phyloP scores from a whole-genome alignment of 2,888 invertebrate species.

The Cerastoderma edule region DNA sequence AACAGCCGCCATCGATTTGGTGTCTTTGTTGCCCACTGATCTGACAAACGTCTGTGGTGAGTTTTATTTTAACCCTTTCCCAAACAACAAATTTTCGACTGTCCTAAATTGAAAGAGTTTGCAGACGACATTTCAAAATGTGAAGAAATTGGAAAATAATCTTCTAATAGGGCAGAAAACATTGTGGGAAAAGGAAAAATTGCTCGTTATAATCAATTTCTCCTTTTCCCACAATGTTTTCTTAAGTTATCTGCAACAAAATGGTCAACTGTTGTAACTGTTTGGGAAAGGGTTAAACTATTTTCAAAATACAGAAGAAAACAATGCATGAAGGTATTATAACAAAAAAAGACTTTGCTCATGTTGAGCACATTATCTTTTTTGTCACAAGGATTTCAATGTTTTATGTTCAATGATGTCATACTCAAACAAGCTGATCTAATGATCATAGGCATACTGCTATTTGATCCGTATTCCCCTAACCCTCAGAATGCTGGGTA shows the following conservation, averaged over 20 bases:
- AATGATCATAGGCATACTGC: neutral
- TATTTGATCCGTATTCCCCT: neutral
- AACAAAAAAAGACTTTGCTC: neutral
- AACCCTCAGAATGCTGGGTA: neutral
- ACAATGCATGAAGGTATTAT: neutral
- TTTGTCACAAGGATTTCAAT: constrained; percentile 2
- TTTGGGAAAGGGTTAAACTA: constrained; percentile 6
- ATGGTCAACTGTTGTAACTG: neutral
- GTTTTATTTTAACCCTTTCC: too few relatives aligned
- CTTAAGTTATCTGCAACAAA: neutral
- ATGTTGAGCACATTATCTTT: neutral
- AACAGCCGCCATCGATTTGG: too few relatives aligned
- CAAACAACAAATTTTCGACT: too few relatives aligned
- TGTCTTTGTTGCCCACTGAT: too few relatives aligned
- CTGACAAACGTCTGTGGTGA: too few relatives aligned
- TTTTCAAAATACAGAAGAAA: neutral
- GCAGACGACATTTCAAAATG: too few relatives aligned
- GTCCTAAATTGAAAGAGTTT: too few relatives aligned
- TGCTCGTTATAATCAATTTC: constrained; percentile 3
- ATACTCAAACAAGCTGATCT: neutral
- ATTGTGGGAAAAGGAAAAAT: constrained; percentile 11
- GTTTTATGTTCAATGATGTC: neutral
- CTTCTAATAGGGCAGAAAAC: too few relatives aligned
- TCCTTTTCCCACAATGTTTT: constrained; percentile 9
- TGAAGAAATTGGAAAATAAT: too few relatives aligned